phyloP scores from a whole-genome alignment of 2,888 invertebrate species.

The Eulithis testata region DNA sequence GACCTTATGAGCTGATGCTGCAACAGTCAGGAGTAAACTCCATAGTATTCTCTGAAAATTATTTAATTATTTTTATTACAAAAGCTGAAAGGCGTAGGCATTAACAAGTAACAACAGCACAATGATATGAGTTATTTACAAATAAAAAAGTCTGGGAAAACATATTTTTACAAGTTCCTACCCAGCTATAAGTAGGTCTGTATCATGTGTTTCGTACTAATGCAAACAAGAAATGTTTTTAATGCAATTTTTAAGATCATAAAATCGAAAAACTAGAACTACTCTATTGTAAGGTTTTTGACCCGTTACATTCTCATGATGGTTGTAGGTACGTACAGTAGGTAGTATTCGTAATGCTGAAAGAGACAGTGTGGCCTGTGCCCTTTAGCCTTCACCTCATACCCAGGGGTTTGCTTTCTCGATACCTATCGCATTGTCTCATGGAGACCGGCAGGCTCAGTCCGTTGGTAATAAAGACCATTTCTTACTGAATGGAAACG shows the following conservation, averaged over 20 bases:
- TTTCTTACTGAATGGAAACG: not conserved
- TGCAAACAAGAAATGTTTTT: no score
- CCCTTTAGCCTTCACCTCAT: conserved; percentile 23
- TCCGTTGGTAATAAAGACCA: conserved; percentile 3
- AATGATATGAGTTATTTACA: no score
- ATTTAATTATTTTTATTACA: not conserved
- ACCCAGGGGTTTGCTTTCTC: conserved; percentile 23
- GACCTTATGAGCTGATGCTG: conserved; percentile 46
- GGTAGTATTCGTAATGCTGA: not conserved
- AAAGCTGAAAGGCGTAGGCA: not conserved
- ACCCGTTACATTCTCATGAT: no score
- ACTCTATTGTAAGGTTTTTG: not conserved
- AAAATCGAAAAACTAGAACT: no score
- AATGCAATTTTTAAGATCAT: no score
- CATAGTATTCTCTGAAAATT: conserved; percentile 54
- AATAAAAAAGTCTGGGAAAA: no score
- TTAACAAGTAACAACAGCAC: not conserved
- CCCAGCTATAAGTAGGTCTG: no score
- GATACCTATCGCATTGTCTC: conserved; percentile 23
- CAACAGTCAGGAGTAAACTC: conserved; percentile 47
- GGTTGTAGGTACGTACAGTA: no score
- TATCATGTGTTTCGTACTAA: no score
- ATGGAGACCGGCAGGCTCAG: conserved; percentile 5
- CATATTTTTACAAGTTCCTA: no score
- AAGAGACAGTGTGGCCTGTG: conserved; percentile 16